Evolutionary conservation across 2,113 vertebrate species (phyloP).

Genomic region (Dasyprocta punctata): DNA sequence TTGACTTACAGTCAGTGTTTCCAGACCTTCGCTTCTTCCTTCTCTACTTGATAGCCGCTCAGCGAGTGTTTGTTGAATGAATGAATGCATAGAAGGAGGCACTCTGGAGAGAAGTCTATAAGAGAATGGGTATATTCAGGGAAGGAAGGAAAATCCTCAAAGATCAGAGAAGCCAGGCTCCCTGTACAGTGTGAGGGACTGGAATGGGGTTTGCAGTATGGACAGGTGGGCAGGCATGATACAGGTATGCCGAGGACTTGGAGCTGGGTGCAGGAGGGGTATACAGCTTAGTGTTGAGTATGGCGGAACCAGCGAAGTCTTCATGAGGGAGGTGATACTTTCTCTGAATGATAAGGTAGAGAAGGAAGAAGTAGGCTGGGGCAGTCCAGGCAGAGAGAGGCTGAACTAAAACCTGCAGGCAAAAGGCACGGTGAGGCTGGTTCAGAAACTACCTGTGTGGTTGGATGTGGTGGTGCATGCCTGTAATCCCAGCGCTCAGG

Average conservation of each 20-base stretch:
- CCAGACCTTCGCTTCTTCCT: no score
- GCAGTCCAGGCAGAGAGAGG: neutral
- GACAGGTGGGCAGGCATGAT: neutral
- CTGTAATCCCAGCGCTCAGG: neutral
- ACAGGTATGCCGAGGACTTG: neutral
- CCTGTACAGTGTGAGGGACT: fast-evolving
- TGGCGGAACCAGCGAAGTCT: neutral
- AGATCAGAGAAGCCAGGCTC: neutral
- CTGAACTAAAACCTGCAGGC: neutral
- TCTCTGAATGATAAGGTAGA: neutral
- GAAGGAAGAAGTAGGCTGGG: neutral
- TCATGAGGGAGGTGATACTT: neutral
- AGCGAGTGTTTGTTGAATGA: neutral
- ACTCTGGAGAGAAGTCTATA: neutral
- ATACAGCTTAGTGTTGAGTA: neutral
- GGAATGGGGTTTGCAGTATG: neutral
- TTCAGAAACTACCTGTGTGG: neutral
- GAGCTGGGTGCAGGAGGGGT: no score
- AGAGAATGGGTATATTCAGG: neutral
- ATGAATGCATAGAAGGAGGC: neutral
- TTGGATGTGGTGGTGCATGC: neutral
- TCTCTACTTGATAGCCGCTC: neutral
- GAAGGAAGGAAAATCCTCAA: neutral
- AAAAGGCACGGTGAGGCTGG: neutral
- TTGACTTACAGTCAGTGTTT: conserved; percentile 55